Evolutionary conservation across 2,888 invertebrate species (phyloP).

Genomic region (Acrobasis consociella): DNA sequence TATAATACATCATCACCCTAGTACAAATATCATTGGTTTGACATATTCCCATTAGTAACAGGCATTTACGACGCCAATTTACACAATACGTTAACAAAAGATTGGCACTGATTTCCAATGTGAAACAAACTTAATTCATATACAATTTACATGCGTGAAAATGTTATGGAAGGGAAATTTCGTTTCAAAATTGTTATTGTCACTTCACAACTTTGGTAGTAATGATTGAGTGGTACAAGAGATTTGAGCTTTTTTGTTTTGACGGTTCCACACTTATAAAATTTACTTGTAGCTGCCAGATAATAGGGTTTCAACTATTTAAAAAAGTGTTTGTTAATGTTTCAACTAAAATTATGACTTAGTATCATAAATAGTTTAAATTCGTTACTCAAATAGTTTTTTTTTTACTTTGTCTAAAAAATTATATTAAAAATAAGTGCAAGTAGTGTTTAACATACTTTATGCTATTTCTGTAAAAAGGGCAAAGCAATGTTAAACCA

Average conservation of each 20-base stretch:
- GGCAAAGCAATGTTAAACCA: too few relatives aligned
- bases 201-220: conserved; percentile 67
- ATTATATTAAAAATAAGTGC: too few relatives aligned
- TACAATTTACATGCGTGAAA: conserved; percentile 30
- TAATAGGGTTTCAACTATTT: too few relatives aligned
- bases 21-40: conserved; percentile 14
- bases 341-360: too few relatives aligned
- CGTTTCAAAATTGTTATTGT: conserved; percentile 61
- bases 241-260: conserved; percentile 4
- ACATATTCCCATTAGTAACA: conserved; percentile 23
- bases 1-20: not conserved
- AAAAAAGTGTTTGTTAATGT: too few relatives aligned
- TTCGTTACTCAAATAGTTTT: too few relatives aligned
- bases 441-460: too few relatives aligned
- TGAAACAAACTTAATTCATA: conserved; percentile 19
- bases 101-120: conserved; percentile 24
- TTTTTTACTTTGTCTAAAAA: too few relatives aligned
- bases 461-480: too few relatives aligned
- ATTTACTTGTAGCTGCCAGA: not conserved
- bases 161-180: conserved; percentile 38
- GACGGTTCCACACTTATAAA: conserved; percentile 12
- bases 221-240: conserved; percentile 27
- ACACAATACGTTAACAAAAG: conserved; percentile 21
- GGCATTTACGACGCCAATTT: conserved; percentile 25
- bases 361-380: too few relatives aligned